Evolutionary conservation across 2,113 vertebrate genomes (phyloP).

Genomic region (Varanus komodoensis): DNA sequence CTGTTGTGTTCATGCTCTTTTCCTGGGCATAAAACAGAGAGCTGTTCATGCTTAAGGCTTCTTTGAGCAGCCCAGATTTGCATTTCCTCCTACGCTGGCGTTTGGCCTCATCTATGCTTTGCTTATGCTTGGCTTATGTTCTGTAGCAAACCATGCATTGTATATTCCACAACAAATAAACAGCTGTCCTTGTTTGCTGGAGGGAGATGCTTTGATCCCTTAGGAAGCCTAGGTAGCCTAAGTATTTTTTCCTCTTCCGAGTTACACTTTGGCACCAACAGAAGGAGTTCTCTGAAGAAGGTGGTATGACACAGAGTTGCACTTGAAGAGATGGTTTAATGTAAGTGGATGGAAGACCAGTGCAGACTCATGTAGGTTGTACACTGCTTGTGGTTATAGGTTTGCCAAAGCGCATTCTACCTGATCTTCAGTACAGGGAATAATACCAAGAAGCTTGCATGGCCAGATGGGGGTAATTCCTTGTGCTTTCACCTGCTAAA

Average conservation of each 20-base stretch:
- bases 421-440: background rate
- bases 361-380: background rate
- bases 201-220: background rate
- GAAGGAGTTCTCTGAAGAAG: background rate
- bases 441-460: background rate
- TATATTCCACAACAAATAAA: background rate
- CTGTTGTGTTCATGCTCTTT: background rate
- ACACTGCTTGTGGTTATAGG: too few species aligned
- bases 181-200: background rate
- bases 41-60: background rate
- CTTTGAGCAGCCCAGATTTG: background rate
- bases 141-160: background rate
- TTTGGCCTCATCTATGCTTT: background rate
- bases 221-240: background rate
- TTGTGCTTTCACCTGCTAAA: conserved; percentile 9
- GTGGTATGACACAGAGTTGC: background rate
- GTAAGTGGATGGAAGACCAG: background rate
- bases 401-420: background rate
- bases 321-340: background rate
- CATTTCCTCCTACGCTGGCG: background rate
- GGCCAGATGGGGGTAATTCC: background rate
- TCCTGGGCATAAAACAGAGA: background rate
- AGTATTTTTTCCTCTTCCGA: background rate
- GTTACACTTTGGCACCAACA: background rate
- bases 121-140: background rate